A percentile compares a stretch with the other conserved stretches of the same genome.
These are phyloP conservation scores for Polydrusus pterygomalis DNA, from an alignment of 2,888 invertebrate species.

Conservation along the genomic window DNA sequence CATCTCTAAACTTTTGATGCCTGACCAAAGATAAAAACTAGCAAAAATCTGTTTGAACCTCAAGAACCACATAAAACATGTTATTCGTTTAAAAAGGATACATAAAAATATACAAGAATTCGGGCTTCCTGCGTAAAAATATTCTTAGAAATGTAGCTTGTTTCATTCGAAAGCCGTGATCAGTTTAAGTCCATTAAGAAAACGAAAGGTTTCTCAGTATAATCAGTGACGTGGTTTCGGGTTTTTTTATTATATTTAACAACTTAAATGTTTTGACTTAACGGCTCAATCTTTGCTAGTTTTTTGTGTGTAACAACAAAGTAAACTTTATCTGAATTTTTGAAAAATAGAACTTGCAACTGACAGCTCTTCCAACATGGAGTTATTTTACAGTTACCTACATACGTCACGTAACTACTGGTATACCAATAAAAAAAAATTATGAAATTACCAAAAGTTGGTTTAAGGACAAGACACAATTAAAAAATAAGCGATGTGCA, in stretches of 20 bases:
- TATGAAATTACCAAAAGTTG: too few relatives aligned
- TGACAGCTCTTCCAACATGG: too few relatives aligned
- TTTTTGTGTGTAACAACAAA: too few relatives aligned
- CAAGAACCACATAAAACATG: slow-evolving; percentile 30
- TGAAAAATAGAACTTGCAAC: too few relatives aligned
- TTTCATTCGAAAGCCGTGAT: slow-evolving; percentile 65
- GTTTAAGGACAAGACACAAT: too few relatives aligned
- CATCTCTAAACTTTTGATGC: slow-evolving; percentile 7
- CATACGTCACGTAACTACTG: too few relatives aligned
- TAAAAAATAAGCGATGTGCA: too few relatives aligned
- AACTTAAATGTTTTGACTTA: too few relatives aligned
- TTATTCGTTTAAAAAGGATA: slow-evolving; percentile 51
- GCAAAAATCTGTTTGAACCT: slow-evolving; percentile 20
- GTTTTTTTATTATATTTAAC: neutral
- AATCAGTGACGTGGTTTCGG: slow-evolving; percentile 33
- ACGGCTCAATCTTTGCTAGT: too few relatives aligned
- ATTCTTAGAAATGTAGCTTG: slow-evolving; percentile 64
- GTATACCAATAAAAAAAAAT: too few relatives aligned
- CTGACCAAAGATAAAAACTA: slow-evolving; percentile 14
- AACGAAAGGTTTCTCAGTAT: slow-evolving; percentile 51
- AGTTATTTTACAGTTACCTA: too few relatives aligned
- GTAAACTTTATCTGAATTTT: too few relatives aligned
- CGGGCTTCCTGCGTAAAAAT: slow-evolving; percentile 56
- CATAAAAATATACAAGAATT: slow-evolving; percentile 57
- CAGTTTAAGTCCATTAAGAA: slow-evolving; percentile 67